These are phyloP conservation scores for Lampropteryx suffumata DNA, from an alignment of 2,888 invertebrate species.

Conservation along the genomic window DNA sequence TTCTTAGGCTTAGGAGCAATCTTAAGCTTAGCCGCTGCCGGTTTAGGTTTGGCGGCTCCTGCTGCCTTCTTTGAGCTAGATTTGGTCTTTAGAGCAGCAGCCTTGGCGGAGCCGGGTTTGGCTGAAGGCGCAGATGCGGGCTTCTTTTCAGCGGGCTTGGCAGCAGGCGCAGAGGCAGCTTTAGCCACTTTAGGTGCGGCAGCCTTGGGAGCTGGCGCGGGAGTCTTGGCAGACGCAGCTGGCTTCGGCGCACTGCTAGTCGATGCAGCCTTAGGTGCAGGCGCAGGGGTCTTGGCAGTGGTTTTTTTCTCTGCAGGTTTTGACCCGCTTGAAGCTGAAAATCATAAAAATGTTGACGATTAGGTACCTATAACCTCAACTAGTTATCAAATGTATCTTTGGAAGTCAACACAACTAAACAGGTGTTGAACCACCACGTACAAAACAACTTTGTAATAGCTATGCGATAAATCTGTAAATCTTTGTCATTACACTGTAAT, in stretches of 20 bases:
- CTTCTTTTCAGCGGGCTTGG: conserved; percentile 75
- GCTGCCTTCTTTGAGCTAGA: conserved; percentile 81
- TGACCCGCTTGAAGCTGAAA: conserved; percentile 63
- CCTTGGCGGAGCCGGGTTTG: conserved; percentile 80
- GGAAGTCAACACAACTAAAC: not conserved
- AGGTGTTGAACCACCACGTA: not conserved
- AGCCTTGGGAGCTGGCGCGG: conserved; percentile 72
- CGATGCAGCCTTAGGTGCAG: conserved; percentile 69
- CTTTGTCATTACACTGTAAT: no score
- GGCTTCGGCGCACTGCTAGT: conserved; percentile 60
- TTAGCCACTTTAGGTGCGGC: conserved; percentile 73
- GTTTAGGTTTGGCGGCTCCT: conserved; percentile 73
- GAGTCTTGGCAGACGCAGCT: conserved; percentile 66
- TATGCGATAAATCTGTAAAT: no score
- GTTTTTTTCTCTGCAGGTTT: conserved; percentile 76
- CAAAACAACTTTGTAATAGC: no score
- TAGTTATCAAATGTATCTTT: not conserved
- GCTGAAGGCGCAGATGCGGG: conserved; percentile 64
- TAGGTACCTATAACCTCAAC: conserved; percentile 47
- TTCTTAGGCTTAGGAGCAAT: conserved; percentile 82
- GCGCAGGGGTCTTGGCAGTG: conserved; percentile 71
- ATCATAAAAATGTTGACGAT: conserved; percentile 1
- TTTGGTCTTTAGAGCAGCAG: conserved; percentile 75
- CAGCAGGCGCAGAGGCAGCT: conserved; percentile 74
- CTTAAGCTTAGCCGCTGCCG: conserved; percentile 75